Evolutionary conservation across 2,113 vertebrate species (phyloP).

Genomic region (Epinephelus cyanopodus): DNA sequence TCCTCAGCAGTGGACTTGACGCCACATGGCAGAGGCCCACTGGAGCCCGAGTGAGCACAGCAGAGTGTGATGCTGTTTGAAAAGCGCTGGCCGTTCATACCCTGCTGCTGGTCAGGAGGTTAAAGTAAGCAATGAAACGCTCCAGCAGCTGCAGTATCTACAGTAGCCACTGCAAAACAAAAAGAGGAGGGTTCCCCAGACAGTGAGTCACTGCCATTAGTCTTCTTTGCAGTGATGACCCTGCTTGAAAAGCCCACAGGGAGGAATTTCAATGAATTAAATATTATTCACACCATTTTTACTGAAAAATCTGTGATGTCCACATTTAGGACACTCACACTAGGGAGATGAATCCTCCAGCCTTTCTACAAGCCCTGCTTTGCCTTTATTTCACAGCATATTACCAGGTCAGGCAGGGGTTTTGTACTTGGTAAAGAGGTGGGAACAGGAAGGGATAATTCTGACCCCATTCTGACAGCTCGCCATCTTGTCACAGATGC

Average conservation of each 20-base stretch:
- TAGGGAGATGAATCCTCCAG: slow-evolving; percentile 11
- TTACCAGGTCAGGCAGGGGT: slow-evolving; percentile 35
- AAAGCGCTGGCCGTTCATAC: slow-evolving; percentile 37
- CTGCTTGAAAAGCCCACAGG: slow-evolving; percentile 35
- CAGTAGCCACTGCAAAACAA: slow-evolving; percentile 21
- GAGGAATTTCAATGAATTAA: slow-evolving; percentile 34
- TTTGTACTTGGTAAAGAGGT: slow-evolving; percentile 47
- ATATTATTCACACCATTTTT: slow-evolving; percentile 44
- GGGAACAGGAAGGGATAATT: slow-evolving; percentile 44
- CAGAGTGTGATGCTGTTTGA: slow-evolving; percentile 30
- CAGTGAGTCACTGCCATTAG: slow-evolving; percentile 39
- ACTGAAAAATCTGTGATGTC: slow-evolving; percentile 19
- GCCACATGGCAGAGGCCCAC: slow-evolving; percentile 55
- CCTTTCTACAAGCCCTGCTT: slow-evolving; percentile 10
- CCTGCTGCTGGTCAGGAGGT: slow-evolving; percentile 44
- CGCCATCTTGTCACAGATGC: slow-evolving; percentile 50
- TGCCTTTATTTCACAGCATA: slow-evolving; percentile 51
- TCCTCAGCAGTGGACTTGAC: slow-evolving; percentile 55
- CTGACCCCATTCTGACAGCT: slow-evolving; percentile 66
- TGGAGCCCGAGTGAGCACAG: slow-evolving; percentile 35
- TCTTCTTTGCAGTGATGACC: slow-evolving; percentile 23
- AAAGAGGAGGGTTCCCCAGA: slow-evolving; percentile 38
- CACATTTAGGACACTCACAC: slow-evolving; percentile 18
- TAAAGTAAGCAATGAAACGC: slow-evolving; percentile 56
- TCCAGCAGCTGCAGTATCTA: slow-evolving; percentile 37